Evolutionary conservation across 1,140 invertebrate genomes (phyloP).

Genomic region (Planococcus citri): DNA sequence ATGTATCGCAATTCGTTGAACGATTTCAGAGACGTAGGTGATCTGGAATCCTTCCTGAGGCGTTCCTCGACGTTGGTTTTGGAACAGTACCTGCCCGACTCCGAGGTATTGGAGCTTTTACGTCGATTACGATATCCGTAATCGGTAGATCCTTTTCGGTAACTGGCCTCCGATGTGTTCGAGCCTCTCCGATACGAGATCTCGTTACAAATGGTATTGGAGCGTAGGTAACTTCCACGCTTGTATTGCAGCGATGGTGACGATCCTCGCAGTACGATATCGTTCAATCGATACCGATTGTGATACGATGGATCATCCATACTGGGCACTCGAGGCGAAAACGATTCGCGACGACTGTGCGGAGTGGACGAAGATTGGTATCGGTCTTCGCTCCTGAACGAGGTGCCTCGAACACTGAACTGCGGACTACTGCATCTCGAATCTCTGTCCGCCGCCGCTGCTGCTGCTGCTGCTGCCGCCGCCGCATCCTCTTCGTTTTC

Average conservation of each 20-base stretch:
- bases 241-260: background rate
- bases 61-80: background rate
- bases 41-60: background rate
- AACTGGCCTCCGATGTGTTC: slow-evolving; percentile 17
- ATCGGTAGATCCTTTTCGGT: background rate
- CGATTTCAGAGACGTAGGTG: background rate
- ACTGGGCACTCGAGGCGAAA: background rate
- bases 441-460: slow-evolving; percentile 23
- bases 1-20: slow-evolving; percentile 2
- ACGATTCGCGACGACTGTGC: slow-evolving; percentile 11
- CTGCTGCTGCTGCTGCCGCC: too few species aligned
- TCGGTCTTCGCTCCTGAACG: slow-evolving; percentile 16
- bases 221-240: slow-evolving; percentile 15
- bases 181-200: slow-evolving; percentile 18
- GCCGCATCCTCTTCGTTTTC: slow-evolving; percentile 47
- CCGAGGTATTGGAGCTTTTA: slow-evolving; percentile 11
- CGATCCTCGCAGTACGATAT: background rate
- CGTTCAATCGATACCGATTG: background rate
- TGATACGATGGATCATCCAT: slow-evolving; percentile 8
- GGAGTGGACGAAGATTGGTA: background rate
- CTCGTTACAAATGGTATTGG: slow-evolving; percentile 23
- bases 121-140: background rate
- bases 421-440: slow-evolving; percentile 31
- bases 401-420: background rate
- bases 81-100: background rate